Base-by-base conservation (phyloP, 2,113 vertebrate species). In the Hippocampus zosterae region DNA sequence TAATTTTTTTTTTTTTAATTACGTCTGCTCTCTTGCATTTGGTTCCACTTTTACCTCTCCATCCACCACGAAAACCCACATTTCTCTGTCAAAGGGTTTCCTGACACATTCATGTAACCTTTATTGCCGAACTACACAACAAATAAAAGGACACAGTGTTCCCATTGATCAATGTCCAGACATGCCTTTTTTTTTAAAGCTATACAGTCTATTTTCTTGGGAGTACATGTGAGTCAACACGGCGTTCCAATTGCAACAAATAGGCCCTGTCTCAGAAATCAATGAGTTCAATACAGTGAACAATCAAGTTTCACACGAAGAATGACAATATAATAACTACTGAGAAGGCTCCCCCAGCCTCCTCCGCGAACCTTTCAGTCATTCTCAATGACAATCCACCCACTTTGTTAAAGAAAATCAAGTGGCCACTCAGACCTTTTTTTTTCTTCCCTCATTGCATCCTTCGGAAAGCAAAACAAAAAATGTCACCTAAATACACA, bases 261-360 rank as follows among this genome's bases (percentile, higher is more conserved):
- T 57, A 77, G 63, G 70, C 66, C 16, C 27, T 74, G 40, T 48
- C 16, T 40, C 69, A 77, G 56, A 82, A 83, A 86, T 83, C 75
- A 68, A 84, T 83, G 76, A 6, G 37, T 69, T 73, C 67, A 62
- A 66, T 75, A 23, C n/a, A 52, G 21, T 5, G 25, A 41, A 12
- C 37, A n/a, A 33, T 77, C 59, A 79, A 69, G 65, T 44, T 70
- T 62, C 76, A 78, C 56, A 44, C 70, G 77, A 82, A 56, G 68
- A 79, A 82, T 76, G 50, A 63, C 76, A 61, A 67, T 23, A 69
- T 76, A 83, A 75, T 41, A 12, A 12, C 42, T 44, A 15, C 42
- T 44, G 42, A 12, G 42, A 44, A 44, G 42, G 42, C 13, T 44
- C 11, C 42, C 42, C 10, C 42, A 44, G 3, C 11, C 10, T 12